Conservation (phyloP, 2,797 vertebrate genomes). For the Brachymystax lenok region DNA sequence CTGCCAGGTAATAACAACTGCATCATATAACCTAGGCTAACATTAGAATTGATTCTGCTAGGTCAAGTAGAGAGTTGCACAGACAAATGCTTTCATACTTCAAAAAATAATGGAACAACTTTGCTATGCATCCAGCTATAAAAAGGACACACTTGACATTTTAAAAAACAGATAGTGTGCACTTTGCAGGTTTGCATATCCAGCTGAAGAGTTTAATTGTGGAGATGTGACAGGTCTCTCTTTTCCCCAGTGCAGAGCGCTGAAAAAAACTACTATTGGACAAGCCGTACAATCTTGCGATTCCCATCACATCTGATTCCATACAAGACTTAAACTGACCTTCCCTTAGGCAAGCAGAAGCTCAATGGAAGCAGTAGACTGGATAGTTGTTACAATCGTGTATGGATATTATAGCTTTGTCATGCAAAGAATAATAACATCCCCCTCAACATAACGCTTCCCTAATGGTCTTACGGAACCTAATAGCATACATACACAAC, state of each 20-base stretch:
- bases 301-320: conserved; percentile 33
- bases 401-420: background rate
- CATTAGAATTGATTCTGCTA: background rate
- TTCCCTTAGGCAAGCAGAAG: conserved; percentile 20
- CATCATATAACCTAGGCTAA: background rate
- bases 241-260: background rate
- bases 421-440: background rate
- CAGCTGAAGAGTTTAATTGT: conserved; percentile 44
- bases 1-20: background rate
- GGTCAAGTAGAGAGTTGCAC: background rate
- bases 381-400: background rate
- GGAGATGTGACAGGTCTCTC: conserved; percentile 44
- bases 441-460: background rate
- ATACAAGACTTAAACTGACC: conserved; percentile 22
- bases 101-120: conserved; percentile 10
- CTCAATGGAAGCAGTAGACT: background rate
- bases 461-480: background rate
- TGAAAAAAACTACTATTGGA: background rate
- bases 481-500: background rate
- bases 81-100: conserved; percentile 8
- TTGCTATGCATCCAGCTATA: conserved; percentile 5
- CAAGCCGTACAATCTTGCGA: background rate
- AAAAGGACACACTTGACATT: conserved; percentile 25
- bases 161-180: conserved; percentile 38
- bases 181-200: conserved; percentile 44